Evolutionary conservation across 2,888 invertebrate species (phyloP), one percentile per base, ranked within the genome.

Genomic region (Phaonia tiefii): DNA sequence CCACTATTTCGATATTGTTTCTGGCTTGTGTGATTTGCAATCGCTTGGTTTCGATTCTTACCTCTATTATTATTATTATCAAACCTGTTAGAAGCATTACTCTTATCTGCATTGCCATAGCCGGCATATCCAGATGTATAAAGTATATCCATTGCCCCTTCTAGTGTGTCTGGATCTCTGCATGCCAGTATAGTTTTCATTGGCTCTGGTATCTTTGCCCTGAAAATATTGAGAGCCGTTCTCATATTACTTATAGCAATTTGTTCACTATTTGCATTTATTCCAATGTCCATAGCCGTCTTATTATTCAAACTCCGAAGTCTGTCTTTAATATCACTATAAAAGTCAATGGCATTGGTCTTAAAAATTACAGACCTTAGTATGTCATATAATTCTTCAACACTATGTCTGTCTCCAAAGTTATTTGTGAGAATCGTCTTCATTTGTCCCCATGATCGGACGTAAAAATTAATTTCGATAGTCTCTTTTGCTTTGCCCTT

Each of bases 201-300:
- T 26, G 84, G 82, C 58, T 83, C 84, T 8, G 84, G 82, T 10
- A 84, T 75, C 70, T 83, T 80, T 10, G 39, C 63, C 70, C 73
- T 79, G 31, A 83, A 83, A 67, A 83, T 73, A 46, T 79, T 80
- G 5, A 80, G 66, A 11, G 83, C 83, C 2, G 83, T 72, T 25
- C 71, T 75, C 39, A 17, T 67, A 44, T 84, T 82, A 58, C 82
- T 81, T 20, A 7, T 37, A 42, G 39, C 60, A 10, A 15, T 37
- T 2, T 37, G 15, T 60, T 60, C 17, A 37, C 31, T 60, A 37
- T 31, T 26, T n/a, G 15, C 25, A 17, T 60, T 39, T 26, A 60
- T 15, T 20, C 39, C 60, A 4, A 10, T 37, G 4, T 37, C 37
- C 4, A 37, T 37, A 10, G 37, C 4, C 10, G 37, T 37, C 10